These are phyloP conservation scores for Pseudorectes ferrugineus DNA, from an alignment of 2,113 vertebrate species.

Conservation along the genomic window DNA sequence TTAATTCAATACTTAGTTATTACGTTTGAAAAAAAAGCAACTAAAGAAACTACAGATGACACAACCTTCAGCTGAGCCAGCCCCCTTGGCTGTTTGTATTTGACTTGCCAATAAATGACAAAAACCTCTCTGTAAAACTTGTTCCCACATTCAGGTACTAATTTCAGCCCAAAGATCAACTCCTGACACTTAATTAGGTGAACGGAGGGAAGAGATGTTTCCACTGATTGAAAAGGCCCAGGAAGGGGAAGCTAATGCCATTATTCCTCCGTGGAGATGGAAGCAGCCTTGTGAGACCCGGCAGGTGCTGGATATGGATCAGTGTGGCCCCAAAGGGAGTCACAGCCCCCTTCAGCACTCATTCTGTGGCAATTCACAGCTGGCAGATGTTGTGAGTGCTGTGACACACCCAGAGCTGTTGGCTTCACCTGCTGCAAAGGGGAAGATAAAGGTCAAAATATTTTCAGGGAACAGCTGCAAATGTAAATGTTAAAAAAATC, in stretches of 20 bases:
- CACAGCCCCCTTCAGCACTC: neutral
- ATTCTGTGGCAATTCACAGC: fast-evolving
- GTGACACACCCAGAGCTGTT: neutral
- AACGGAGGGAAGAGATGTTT: neutral
- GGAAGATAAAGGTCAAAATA: neutral
- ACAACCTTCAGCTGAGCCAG: neutral
- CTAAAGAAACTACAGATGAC: neutral
- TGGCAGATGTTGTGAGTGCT: neutral
- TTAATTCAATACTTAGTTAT: neutral
- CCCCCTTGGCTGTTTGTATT: neutral
- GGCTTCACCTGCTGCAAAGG: neutral
- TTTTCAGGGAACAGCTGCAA: neutral
- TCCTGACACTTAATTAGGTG: conserved; percentile 4
- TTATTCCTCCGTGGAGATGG: neutral
- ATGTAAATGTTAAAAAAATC: neutral
- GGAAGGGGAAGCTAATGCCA: neutral
- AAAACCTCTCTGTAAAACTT: conserved; percentile 7
- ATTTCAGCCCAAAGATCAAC: conserved; percentile 18
- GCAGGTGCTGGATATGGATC: neutral
- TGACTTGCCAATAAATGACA: neutral
- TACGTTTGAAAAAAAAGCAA: neutral
- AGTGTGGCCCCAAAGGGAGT: neutral
- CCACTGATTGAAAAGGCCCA: neutral
- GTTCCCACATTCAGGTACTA: neutral
- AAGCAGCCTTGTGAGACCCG: neutral